Evolutionary conservation across 2,888 invertebrate genomes (phyloP).

Genomic region (Agriopis aurantiaria): DNA sequence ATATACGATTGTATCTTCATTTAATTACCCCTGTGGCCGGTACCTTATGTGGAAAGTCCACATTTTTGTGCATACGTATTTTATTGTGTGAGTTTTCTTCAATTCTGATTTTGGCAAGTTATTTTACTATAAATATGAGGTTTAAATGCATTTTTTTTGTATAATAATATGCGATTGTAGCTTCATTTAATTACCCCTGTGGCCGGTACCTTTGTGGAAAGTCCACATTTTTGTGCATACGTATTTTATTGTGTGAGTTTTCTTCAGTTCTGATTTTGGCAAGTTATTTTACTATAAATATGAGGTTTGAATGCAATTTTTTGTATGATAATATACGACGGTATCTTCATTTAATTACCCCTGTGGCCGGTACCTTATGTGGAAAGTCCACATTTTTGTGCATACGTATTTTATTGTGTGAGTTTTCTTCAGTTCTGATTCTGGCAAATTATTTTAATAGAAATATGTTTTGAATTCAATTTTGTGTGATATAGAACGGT

Average conservation of each 20-base stretch:
- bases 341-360: constrained; percentile 29
- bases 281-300: too few species aligned
- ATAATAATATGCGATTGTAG: constrained; percentile 6
- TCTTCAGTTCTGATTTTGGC: not conserved
- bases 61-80: constrained; percentile 22
- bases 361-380: constrained; percentile 22
- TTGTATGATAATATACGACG: constrained; percentile 2
- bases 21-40: constrained; percentile 27
- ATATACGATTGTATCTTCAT: constrained; percentile 17
- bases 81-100: not conserved
- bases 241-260: not conserved
- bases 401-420: not conserved
- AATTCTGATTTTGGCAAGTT: not conserved
- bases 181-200: constrained; percentile 25
- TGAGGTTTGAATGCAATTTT: not conserved
- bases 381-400: constrained; percentile 34
- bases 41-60: constrained; percentile 33
- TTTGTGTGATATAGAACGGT: too few species aligned
- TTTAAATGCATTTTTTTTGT: not conserved
- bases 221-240: constrained; percentile 28
- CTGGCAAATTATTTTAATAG: not conserved
- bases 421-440: not conserved
- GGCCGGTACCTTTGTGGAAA: constrained; percentile 31
- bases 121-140: too few species aligned
- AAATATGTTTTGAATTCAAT: too few species aligned